A percentile compares a stretch with the other conserved stretches of the same genome.
These are phyloP conservation scores for Peromyscus maniculatus DNA, from an alignment of 2,113 vertebrate species.

Conservation along the genomic window DNA sequence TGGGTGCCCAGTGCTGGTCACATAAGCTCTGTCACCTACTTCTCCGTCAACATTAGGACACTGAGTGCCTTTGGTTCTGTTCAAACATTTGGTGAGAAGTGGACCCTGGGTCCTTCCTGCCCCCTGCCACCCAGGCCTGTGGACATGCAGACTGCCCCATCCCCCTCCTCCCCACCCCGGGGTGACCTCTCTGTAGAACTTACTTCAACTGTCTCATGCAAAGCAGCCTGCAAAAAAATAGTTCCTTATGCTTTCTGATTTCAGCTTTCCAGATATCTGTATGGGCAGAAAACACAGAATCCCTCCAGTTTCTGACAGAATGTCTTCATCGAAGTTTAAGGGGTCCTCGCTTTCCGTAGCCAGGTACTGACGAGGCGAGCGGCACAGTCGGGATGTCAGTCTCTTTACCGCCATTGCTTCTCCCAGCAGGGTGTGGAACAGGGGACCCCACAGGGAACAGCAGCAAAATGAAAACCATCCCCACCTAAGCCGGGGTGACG, in stretches of 20 bases:
- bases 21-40: neutral
- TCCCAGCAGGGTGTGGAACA: neutral
- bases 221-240: conserved; percentile 33
- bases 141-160: neutral
- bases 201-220: neutral
- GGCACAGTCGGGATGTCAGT: neutral
- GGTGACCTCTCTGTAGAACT: neutral
- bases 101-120: too few species aligned
- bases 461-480: neutral
- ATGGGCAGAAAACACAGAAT: conserved; percentile 73
- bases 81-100: neutral
- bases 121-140: neutral
- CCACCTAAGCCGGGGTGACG: too few species aligned
- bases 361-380: conserved; percentile 51
- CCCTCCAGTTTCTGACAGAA: conserved; percentile 64
- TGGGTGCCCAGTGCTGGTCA: neutral
- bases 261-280: conserved; percentile 69
- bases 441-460: rapidly evolving
- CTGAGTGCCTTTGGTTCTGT: neutral
- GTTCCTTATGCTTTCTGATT: conserved; percentile 69
- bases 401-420: neutral
- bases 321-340: conserved; percentile 56
- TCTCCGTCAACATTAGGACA: neutral
- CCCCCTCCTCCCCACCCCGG: rapidly evolving
- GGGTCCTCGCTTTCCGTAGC: conserved; percentile 55